phyloP scores from a whole-genome alignment of 2,797 vertebrate species.

The Pseudochirops corinnae region DNA sequence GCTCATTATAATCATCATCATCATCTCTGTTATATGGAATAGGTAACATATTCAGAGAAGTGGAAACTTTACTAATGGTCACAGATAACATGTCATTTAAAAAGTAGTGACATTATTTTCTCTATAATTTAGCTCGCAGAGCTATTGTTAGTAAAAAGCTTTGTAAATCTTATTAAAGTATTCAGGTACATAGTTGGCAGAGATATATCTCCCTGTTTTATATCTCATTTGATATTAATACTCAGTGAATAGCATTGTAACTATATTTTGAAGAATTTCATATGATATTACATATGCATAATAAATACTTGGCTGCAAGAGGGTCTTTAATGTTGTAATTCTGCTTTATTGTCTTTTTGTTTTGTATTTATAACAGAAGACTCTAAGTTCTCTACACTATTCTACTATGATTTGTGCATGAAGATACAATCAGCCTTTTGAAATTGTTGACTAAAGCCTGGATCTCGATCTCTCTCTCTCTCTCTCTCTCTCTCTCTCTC shows the following conservation, averaged over 20 bases:
- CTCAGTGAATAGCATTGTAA: not conserved
- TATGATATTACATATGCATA: not conserved
- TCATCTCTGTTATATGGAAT: not conserved
- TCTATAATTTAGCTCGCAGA: not conserved
- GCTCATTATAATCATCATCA: not conserved
- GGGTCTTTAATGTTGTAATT: not conserved
- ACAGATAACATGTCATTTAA: not conserved
- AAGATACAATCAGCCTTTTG: not conserved
- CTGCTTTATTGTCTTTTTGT: not conserved
- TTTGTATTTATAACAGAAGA: not conserved
- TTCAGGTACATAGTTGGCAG: not conserved
- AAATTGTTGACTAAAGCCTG: not conserved
- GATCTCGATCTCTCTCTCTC: no score
- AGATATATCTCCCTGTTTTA: not conserved
- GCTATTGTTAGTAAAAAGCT: not conserved
- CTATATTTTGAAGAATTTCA: not conserved
- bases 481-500: no score
- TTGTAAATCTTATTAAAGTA: not conserved
- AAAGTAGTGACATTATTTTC: not conserved
- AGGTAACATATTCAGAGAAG: not conserved
- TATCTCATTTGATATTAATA: not conserved
- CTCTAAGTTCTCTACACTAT: not conserved
- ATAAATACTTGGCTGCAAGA: not conserved
- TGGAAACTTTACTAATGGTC: not conserved
- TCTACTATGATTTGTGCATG: not conserved